Percentiles rank a stretch among this genome's conserved stretches.
Evolutionary conservation across 2,113 vertebrate species (phyloP).

Genomic region (Tragelaphus scriptus): DNA sequence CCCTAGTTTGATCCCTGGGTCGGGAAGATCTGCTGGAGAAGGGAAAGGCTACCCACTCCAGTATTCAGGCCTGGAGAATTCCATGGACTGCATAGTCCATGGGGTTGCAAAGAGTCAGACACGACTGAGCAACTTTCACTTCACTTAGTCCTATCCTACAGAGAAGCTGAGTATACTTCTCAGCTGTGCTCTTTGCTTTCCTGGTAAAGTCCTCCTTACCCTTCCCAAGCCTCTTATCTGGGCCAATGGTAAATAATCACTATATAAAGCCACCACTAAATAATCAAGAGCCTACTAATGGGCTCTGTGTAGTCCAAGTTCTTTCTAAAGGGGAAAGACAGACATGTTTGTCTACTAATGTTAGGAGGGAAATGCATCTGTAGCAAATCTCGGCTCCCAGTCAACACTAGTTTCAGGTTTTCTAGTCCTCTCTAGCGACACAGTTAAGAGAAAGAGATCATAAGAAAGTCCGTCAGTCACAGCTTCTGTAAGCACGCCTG

Average conservation of each 20-base stretch:
- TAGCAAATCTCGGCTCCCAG: not conserved
- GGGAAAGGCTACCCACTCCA: not conserved
- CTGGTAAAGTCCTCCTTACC: constrained; percentile 5
- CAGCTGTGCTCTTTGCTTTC: not conserved
- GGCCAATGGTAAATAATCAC: not conserved
- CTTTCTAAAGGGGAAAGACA: constrained; percentile 23
- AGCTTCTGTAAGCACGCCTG: not conserved
- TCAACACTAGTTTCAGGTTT: not conserved
- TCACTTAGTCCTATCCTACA: not conserved
- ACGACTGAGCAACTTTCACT: not conserved
- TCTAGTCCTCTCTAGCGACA: not conserved
- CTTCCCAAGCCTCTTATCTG: not conserved
- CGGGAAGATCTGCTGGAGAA: not conserved
- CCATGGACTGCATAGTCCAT: not conserved
- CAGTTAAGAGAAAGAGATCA: not conserved
- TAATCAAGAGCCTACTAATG: not conserved
- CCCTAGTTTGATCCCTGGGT: not conserved
- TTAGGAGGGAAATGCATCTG: not conserved
- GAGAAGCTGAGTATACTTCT: not conserved
- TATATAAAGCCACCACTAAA: not conserved
- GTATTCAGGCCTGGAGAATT: not conserved
- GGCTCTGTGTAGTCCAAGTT: not conserved
- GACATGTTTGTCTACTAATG: not conserved
- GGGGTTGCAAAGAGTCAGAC: not conserved
- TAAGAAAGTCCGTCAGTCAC: not conserved